These are phyloP conservation scores for Salminus brasiliensis DNA, from an alignment of 2,113 vertebrate genomes.

Conservation along the genomic window DNA sequence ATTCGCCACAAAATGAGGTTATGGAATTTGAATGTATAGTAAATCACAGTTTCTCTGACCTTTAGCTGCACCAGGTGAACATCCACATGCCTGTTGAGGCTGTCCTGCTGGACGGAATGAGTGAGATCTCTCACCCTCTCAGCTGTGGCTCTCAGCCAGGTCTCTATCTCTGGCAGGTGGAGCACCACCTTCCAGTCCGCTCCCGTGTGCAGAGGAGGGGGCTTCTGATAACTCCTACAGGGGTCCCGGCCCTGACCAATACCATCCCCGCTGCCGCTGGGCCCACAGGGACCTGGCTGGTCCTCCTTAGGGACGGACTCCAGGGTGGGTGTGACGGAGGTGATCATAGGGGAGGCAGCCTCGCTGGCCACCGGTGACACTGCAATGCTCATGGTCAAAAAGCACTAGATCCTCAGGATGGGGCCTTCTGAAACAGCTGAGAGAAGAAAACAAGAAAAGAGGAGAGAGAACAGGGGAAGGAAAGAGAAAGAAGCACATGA, in stretches of 20 bases:
- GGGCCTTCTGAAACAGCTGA: conserved; percentile 75
- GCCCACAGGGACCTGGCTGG: conserved; percentile 67
- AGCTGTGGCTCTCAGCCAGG: conserved; percentile 89
- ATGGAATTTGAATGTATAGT: not conserved
- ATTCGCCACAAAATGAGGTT: not conserved
- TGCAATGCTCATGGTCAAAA: conserved; percentile 83
- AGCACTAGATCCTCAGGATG: conserved; percentile 57
- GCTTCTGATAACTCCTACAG: conserved; percentile 82
- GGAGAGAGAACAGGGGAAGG: not conserved
- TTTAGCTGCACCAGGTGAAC: conserved; percentile 96
- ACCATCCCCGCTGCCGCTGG: conserved; percentile 59
- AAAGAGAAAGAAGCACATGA: conserved; percentile 7
- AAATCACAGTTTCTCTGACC: conserved; percentile 73
- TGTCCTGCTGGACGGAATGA: conserved; percentile 90
- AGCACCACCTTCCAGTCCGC: conserved; percentile 98
- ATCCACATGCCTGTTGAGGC: conserved; percentile 88
- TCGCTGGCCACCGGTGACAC: conserved; percentile 82
- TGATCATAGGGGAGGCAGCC: conserved; percentile 85
- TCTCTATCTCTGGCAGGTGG: conserved; percentile 95
- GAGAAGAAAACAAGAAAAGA: not conserved
- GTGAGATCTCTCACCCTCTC: conserved; percentile 91
- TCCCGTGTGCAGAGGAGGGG: conserved; percentile 90
- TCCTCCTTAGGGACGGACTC: conserved; percentile 65
- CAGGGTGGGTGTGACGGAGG: conserved; percentile 84
- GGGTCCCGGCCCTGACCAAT: conserved; percentile 70